These are phyloP conservation scores for Tympanoctomys barrerae DNA, from an alignment of 2,797 vertebrate species.

Conservation along the genomic window DNA sequence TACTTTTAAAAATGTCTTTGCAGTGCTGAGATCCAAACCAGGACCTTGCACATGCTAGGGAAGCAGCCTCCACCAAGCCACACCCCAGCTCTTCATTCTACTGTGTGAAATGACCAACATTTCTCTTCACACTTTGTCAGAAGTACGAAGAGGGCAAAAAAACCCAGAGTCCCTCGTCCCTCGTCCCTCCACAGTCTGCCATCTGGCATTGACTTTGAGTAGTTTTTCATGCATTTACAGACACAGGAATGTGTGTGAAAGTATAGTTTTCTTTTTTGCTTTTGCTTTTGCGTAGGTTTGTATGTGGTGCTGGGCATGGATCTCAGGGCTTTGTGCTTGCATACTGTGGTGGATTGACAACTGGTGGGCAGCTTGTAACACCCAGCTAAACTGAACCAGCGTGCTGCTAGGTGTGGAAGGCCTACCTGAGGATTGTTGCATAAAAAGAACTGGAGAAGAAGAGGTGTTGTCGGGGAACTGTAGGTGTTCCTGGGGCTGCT, in stretches of 20 bases:
- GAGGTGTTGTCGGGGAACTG: no score
- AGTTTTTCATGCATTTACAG: background rate
- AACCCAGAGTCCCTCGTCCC: background rate
- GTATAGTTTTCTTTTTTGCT: background rate
- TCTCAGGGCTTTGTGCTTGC: background rate
- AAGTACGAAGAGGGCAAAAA: background rate
- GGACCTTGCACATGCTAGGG: background rate
- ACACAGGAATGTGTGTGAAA: background rate
- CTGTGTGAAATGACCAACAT: background rate
- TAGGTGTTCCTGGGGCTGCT: no score
- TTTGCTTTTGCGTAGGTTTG: background rate
- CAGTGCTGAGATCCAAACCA: background rate
- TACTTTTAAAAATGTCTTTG: background rate
- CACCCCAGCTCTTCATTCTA: background rate
- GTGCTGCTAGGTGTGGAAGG: no score
- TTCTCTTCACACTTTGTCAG: background rate
- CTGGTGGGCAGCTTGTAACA: no score
- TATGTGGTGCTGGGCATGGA: no score
- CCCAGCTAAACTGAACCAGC: no score
- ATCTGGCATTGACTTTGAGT: background rate
- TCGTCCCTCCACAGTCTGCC: background rate
- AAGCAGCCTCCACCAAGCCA: background rate
- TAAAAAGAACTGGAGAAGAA: no score
- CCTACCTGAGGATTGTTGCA: no score
- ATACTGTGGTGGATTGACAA: no score